Evolutionary conservation across 2,113 vertebrate genomes (phyloP).

Genomic region (Numenius arquata): DNA sequence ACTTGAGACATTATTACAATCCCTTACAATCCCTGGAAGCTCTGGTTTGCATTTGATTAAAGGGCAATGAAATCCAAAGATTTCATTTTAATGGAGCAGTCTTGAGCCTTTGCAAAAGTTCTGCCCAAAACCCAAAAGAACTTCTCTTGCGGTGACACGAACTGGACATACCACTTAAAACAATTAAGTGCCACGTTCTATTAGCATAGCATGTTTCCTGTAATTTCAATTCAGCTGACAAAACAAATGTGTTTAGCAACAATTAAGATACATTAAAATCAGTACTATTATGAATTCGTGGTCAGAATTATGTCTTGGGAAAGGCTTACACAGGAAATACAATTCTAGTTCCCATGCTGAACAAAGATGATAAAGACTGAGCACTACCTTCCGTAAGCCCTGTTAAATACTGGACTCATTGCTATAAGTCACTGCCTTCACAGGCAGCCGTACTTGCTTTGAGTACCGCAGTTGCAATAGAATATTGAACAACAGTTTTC

Average conservation of each 20-base stretch:
- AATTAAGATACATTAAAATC: neutral
- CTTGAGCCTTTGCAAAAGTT: neutral
- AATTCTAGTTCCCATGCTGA: neutral
- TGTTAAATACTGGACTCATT: neutral
- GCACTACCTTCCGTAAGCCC: neutral
- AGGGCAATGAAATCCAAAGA: neutral
- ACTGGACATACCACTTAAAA: neutral
- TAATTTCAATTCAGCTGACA: neutral
- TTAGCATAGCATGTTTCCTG: neutral
- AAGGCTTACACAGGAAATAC: neutral
- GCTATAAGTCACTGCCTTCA: neutral
- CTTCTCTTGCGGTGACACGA: neutral
- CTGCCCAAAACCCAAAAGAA: neutral
- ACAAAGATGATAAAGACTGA: slow-evolving; percentile 4
- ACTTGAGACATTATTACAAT: slow-evolving; percentile 29
- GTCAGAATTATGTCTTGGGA: neutral
- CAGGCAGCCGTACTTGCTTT: neutral
- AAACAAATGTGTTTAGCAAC: neutral
- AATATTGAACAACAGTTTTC: neutral
- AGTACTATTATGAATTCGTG: neutral
- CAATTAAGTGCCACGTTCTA: neutral
- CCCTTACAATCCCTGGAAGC: slow-evolving; percentile 36
- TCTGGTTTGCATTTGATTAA: slow-evolving; percentile 43
- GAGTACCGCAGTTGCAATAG: neutral
- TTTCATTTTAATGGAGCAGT: neutral